phyloP scores from a whole-genome alignment of 1,140 invertebrate genomes.

The Artemia franciscana region DNA sequence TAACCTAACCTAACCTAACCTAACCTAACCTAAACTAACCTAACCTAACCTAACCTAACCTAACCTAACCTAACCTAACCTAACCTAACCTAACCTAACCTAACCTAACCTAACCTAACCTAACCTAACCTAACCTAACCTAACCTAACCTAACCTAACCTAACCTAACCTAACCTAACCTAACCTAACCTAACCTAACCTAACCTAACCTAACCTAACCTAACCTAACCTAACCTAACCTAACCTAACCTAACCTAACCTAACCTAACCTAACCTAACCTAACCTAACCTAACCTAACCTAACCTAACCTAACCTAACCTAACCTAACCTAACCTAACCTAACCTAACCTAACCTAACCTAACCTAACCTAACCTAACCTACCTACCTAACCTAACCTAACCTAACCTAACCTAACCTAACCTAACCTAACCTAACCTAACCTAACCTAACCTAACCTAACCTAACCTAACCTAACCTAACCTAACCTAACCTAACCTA shows the following conservation, averaged over 20 bases:
- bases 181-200: slow-evolving; percentile 10
- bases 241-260: slow-evolving; percentile 8
- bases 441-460: slow-evolving; percentile 12
- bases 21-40: too few species aligned
- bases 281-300: slow-evolving; percentile 7
- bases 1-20: slow-evolving; percentile 13
- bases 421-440: slow-evolving; percentile 11
- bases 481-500: slow-evolving; percentile 11
- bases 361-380: too few species aligned
- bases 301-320: slow-evolving; percentile 7
- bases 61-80: too few species aligned
- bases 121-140: slow-evolving; percentile 10
- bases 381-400: slow-evolving; percentile 11
- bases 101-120: too few species aligned
- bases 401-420: slow-evolving; percentile 12
- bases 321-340: too few species aligned
- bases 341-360: slow-evolving; percentile 11
- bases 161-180: slow-evolving; percentile 9
- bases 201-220: slow-evolving; percentile 13
- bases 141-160: slow-evolving; percentile 12
- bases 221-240: slow-evolving; percentile 13
- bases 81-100: too few species aligned
- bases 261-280: slow-evolving; percentile 7
- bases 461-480: slow-evolving; percentile 11
- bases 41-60: too few species aligned